Conservation (phyloP, 2,113 vertebrate genomes). For the Siphamia tubifer region DNA sequence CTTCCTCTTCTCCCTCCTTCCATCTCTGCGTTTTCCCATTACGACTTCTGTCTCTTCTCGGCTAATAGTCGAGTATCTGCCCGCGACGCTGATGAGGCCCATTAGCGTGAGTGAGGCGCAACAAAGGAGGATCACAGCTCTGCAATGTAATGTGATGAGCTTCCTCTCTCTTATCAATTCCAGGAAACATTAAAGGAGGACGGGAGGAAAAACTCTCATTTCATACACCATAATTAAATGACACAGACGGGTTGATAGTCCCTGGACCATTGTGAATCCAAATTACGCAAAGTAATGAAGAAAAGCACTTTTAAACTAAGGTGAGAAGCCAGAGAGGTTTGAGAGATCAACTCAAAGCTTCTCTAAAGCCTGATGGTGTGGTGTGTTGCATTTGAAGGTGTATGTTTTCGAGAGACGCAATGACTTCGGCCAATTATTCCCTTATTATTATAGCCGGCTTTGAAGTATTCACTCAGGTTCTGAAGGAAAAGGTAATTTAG, state of each 20-base stretch:
- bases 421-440: not conserved
- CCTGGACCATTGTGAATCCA: constrained; percentile 71
- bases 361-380: not conserved
- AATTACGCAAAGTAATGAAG: constrained; percentile 71
- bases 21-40: constrained; percentile 41
- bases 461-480: not conserved
- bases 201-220: constrained; percentile 78
- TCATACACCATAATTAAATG: constrained; percentile 89
- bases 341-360: constrained; percentile 13
- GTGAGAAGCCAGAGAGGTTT: constrained; percentile 11
- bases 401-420: not conserved
- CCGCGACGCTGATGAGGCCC: constrained; percentile 81
- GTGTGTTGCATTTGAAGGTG: not conserved
- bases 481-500: not conserved
- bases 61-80: constrained; percentile 87
- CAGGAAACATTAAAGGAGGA: constrained; percentile 80
- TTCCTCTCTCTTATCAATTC: constrained; percentile 76
- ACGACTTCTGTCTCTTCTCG: constrained; percentile 46
- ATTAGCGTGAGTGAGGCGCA: constrained; percentile 85
- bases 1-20: not conserved
- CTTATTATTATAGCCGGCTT: not conserved
- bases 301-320: constrained; percentile 49
- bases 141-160: constrained; percentile 81
- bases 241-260: constrained; percentile 81
- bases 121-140: constrained; percentile 82